Percentiles rank a stretch among this genome's conserved stretches.
Conservation (phyloP, 2,888 invertebrate species). For the Steinernema hermaphroditum region DNA sequence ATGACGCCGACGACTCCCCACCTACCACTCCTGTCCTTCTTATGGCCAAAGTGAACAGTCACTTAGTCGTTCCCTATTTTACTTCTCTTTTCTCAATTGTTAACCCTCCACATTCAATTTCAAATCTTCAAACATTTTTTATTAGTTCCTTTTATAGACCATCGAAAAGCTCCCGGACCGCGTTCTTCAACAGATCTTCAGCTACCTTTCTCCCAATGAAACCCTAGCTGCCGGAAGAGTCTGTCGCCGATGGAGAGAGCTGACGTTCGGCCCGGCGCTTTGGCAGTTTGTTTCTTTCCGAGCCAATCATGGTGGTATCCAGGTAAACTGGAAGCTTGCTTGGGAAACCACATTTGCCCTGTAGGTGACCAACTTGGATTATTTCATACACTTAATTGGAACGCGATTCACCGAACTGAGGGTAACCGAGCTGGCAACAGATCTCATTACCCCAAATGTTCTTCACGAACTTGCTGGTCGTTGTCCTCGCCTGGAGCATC, state of each 20-base stretch:
- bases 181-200: conserved; percentile 88
- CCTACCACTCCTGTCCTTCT: conserved; percentile 21
- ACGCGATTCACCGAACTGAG: conserved; percentile 81
- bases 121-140: too few relatives aligned
- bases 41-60: conserved; percentile 21
- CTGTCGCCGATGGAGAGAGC: conserved; percentile 91
- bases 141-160: conserved; percentile 62
- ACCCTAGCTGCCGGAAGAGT: conserved; percentile 75
- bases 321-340: conserved; percentile 71
- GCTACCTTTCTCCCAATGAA: conserved; percentile 87
- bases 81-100: too few relatives aligned
- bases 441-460: conserved; percentile 91
- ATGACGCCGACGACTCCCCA: conserved; percentile 33
- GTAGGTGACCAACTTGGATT: conserved; percentile 57
- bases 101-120: too few relatives aligned
- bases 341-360: background rate
- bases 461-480: conserved; percentile 93
- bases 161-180: conserved; percentile 84
- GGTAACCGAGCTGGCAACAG: conserved; percentile 90
- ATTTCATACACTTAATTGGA: conserved; percentile 57
- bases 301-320: conserved; percentile 92
- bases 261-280: conserved; percentile 87
- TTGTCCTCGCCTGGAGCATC: conserved; percentile 90
- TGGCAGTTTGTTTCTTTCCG: conserved; percentile 95
- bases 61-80: too few relatives aligned